Evolutionary conservation across 2,113 vertebrate genomes (phyloP).

Genomic region (Talpa occidentalis): DNA sequence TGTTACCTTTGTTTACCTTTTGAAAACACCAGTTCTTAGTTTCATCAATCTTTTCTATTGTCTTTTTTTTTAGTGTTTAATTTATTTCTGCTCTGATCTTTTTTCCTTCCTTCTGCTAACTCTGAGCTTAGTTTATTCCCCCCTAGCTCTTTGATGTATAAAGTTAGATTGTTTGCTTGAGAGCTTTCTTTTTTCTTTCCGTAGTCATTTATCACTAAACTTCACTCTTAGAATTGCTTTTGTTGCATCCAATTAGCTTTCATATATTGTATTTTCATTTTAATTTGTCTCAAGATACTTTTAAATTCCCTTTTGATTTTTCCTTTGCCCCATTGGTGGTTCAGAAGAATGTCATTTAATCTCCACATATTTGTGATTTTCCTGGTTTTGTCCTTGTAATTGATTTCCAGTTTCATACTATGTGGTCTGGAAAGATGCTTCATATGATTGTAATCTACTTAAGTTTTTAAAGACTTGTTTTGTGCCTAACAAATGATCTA

Average conservation of each 20-base stretch:
- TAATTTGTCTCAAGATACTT: not conserved
- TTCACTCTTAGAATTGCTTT: no score
- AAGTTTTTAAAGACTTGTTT: not conserved
- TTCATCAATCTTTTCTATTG: no score
- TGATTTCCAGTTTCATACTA: not conserved
- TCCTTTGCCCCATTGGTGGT: not conserved
- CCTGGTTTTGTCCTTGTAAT: not conserved
- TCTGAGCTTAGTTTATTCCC: no score
- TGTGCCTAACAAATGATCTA: not conserved
- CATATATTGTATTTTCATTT: not conserved
- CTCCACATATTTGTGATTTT: not conserved
- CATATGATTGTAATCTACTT: not conserved
- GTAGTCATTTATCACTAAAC: not conserved
- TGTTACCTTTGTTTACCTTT: no score
- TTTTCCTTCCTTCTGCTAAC: no score
- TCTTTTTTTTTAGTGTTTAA: no score
- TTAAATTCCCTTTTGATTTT: not conserved
- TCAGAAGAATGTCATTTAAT: not conserved
- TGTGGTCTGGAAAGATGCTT: not conserved
- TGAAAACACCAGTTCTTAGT: no score
- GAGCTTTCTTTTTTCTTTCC: not conserved
- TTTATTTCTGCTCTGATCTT: no score
- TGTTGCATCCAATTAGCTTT: no score
- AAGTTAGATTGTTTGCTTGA: not conserved
- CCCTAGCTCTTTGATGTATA: no score